These are phyloP conservation scores for Entomyzon cyanotis DNA, from an alignment of 2,113 vertebrate genomes.

Conservation along the genomic window DNA sequence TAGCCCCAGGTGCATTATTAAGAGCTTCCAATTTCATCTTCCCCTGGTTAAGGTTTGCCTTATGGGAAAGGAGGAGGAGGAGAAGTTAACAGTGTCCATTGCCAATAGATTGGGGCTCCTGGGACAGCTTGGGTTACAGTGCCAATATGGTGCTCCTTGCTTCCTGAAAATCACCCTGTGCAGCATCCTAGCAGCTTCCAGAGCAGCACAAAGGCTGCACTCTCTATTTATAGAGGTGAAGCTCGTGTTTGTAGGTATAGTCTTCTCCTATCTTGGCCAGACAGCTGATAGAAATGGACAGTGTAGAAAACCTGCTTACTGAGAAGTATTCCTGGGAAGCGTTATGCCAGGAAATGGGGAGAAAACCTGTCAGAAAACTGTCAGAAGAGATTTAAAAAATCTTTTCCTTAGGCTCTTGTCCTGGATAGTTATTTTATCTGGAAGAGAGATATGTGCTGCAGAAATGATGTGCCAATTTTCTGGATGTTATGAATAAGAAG, in stretches of 20 bases:
- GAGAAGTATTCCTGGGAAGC: not conserved
- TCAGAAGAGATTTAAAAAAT: not conserved
- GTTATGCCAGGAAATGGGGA: not conserved
- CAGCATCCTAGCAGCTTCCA: not conserved
- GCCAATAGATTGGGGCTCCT: not conserved
- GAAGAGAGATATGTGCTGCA: not conserved
- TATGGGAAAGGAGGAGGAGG: not conserved
- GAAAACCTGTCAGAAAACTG: conserved; percentile 17
- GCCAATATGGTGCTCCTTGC: not conserved
- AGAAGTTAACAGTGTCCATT: not conserved
- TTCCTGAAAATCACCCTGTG: not conserved
- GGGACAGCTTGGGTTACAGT: not conserved
- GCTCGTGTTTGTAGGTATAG: not conserved
- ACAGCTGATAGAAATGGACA: not conserved
- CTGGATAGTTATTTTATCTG: not conserved
- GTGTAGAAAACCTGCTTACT: not conserved
- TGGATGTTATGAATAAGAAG: not conserved
- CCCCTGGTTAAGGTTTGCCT: not conserved
- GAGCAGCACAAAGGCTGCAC: not conserved
- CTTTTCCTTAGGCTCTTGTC: not conserved
- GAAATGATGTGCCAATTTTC: not conserved
- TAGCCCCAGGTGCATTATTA: not conserved
- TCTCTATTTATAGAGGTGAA: not conserved
- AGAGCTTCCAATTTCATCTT: not conserved
- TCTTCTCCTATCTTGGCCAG: not conserved